Percentiles rank a stretch among this genome's conserved stretches.
These are phyloP conservation scores for Chymomyza procnemis DNA, from an alignment of 2,888 invertebrate genomes.

Conservation along the genomic window DNA sequence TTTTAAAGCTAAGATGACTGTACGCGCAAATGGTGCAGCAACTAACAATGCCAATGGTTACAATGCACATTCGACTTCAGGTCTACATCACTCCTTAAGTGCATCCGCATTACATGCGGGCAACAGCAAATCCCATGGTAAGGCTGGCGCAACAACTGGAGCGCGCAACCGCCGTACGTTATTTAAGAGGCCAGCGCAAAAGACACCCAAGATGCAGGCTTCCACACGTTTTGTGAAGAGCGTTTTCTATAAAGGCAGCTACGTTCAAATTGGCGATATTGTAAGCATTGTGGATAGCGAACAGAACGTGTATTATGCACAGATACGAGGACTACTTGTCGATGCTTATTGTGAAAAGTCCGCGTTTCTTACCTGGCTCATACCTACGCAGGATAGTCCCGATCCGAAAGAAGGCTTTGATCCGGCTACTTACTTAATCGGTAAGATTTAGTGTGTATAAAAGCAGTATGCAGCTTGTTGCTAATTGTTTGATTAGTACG, in stretches of 20 bases:
- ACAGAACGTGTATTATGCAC: slow-evolving; percentile 90
- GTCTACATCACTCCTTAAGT: slow-evolving; percentile 3
- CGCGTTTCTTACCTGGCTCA: slow-evolving; percentile 93
- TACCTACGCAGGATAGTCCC: slow-evolving; percentile 90
- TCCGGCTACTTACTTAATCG: slow-evolving; percentile 92
- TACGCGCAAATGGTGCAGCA: slow-evolving; percentile 10
- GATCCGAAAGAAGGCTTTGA: slow-evolving; percentile 89
- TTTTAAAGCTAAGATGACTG: slow-evolving; percentile 52
- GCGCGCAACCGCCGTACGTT: slow-evolving; percentile 85
- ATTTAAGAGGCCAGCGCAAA: slow-evolving; percentile 88
- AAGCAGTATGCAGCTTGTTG: not conserved
- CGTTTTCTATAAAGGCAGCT: slow-evolving; percentile 87
- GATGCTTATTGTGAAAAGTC: slow-evolving; percentile 97
- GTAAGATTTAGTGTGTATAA: slow-evolving; percentile 77
- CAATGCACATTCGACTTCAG: slow-evolving; percentile 10
- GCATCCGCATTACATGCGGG: slow-evolving; percentile 16
- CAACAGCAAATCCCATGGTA: slow-evolving; percentile 33
- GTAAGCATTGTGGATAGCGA: slow-evolving; percentile 89
- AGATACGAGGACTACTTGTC: slow-evolving; percentile 91
- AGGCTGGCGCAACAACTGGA: slow-evolving; percentile 76
- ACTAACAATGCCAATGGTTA: slow-evolving; percentile 23
- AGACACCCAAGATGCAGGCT: slow-evolving; percentile 89
- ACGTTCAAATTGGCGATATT: slow-evolving; percentile 94
- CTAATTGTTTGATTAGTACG: too few species aligned
- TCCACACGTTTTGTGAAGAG: slow-evolving; percentile 89